Percentiles rank a stretch among this genome's conserved stretches.
Conservation (phyloP, 2,888 invertebrate genomes). For the Leucophenga montana region DNA sequence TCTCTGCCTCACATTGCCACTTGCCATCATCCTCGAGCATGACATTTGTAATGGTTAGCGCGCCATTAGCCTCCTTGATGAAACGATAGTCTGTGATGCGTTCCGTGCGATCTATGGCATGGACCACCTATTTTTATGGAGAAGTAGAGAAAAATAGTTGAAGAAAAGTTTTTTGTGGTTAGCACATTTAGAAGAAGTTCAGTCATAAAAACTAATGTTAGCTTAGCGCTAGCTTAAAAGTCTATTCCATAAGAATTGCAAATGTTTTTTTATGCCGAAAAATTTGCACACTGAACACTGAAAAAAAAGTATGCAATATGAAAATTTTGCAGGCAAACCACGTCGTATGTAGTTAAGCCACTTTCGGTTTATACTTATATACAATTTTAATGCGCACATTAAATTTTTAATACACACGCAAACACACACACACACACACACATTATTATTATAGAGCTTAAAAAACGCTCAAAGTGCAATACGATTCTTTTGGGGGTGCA, state of each 20-base stretch:
- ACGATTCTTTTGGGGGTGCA: conserved; percentile 32
- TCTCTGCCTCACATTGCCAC: conserved; percentile 83
- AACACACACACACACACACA: no score
- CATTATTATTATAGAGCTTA: conserved; percentile 12
- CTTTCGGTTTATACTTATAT: background rate
- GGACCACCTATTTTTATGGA: conserved; percentile 62
- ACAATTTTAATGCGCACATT: conserved; percentile 23
- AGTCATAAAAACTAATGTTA: conserved; percentile 51
- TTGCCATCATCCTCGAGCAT: conserved; percentile 81
- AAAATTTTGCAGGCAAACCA: conserved; percentile 27
- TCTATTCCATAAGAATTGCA: background rate
- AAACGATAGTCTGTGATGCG: conserved; percentile 73
- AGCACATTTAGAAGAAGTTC: conserved; percentile 21
- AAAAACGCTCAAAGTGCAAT: background rate
- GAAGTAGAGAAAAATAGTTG: background rate
- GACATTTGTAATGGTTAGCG: conserved; percentile 73
- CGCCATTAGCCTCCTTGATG: conserved; percentile 72
- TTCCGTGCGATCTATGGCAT: conserved; percentile 71
- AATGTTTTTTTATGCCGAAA: conserved; percentile 4
- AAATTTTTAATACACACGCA: conserved; percentile 49
- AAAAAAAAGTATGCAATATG: conserved; percentile 3
- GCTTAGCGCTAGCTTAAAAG: conserved; percentile 15
- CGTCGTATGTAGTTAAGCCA: conserved; percentile 9
- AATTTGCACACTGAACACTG: background rate
- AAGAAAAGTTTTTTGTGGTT: conserved; percentile 2